A percentile compares a stretch with the other conserved stretches of the same genome.
These are phyloP conservation scores for Macrostomum cliftonense DNA, from an alignment of 2,888 invertebrate species.

Conservation along the genomic window DNA sequence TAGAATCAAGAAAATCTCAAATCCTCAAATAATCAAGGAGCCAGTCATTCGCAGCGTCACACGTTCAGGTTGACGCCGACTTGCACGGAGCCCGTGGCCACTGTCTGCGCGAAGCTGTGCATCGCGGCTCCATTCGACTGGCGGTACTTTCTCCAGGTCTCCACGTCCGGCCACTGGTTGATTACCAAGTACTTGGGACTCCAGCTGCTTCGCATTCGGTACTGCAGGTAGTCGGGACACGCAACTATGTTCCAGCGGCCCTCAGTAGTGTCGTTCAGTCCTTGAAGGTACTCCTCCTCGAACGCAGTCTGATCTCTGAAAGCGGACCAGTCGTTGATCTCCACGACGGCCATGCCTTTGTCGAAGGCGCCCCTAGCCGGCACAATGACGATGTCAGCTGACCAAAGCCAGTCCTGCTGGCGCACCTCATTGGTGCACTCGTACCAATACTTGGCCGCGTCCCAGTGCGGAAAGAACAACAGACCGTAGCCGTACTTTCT, in stretches of 20 bases:
- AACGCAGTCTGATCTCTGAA: constrained; percentile 7
- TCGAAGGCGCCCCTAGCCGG: constrained; percentile 7
- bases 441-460: constrained; percentile 6
- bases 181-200: constrained; percentile 8
- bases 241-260: constrained; percentile 8
- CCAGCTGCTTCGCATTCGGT: constrained; percentile 4
- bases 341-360: constrained; percentile 6
- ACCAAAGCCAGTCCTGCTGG: constrained; percentile 9
- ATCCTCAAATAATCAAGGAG: too few relatives aligned
- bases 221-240: constrained; percentile 6
- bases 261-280: background rate
- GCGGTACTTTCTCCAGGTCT: constrained; percentile 3
- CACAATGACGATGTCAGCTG: constrained; percentile 7
- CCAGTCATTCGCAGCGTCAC: too few relatives aligned
- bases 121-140: constrained; percentile 4
- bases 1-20: too few relatives aligned
- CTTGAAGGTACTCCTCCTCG: constrained; percentile 3
- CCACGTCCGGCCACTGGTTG: constrained; percentile 8
- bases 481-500: constrained; percentile 3
- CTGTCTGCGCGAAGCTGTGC: constrained; percentile 4
- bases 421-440: constrained; percentile 7
- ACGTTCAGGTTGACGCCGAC: constrained; percentile 4
- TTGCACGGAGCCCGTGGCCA: constrained; percentile 7
- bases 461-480: constrained; percentile 4
- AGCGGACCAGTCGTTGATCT: constrained; percentile 7